phyloP scores from a whole-genome alignment of 1,140 invertebrate genomes.

The Arion vulgaris region DNA sequence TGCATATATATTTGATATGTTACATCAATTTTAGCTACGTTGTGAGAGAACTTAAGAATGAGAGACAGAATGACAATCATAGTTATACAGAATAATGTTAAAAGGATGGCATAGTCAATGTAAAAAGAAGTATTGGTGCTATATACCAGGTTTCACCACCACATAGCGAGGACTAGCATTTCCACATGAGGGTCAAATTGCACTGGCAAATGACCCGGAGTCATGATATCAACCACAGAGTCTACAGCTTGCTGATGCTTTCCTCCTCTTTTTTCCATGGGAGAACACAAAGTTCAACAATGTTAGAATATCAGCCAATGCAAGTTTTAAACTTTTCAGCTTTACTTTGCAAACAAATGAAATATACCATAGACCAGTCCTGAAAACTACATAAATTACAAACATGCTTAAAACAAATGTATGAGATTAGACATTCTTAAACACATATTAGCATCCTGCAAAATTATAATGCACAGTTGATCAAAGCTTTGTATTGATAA shows the following conservation, averaged over 20 bases:
- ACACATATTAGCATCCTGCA: no score
- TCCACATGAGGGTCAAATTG: conserved; percentile 30
- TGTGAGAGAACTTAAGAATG: not conserved
- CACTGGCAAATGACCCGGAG: conserved; percentile 36
- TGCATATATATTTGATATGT: conserved; percentile 12
- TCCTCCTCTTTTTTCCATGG: conserved; percentile 35
- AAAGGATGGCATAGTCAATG: not conserved
- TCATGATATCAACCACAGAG: conserved; percentile 32
- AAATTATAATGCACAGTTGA: no score
- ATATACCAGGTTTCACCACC: conserved; percentile 39
- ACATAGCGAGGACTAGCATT: conserved; percentile 26
- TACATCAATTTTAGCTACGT: not conserved
- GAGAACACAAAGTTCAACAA: conserved; percentile 35
- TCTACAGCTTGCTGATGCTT: conserved; percentile 30
- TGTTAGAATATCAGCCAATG: conserved; percentile 28
- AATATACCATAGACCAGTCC: not conserved
- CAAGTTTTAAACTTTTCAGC: not conserved
- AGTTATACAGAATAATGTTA: not conserved
- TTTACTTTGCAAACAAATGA: not conserved
- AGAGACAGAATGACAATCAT: not conserved
- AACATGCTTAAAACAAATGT: not conserved
- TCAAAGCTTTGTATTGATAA: no score
- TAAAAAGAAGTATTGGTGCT: conserved; percentile 27
- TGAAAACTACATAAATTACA: not conserved
- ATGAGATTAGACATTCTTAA: no score